Percentiles rank a stretch among this genome's conserved stretches.
Evolutionary conservation across 2,888 invertebrate genomes (phyloP).

Genomic region (Leucania comma): DNA sequence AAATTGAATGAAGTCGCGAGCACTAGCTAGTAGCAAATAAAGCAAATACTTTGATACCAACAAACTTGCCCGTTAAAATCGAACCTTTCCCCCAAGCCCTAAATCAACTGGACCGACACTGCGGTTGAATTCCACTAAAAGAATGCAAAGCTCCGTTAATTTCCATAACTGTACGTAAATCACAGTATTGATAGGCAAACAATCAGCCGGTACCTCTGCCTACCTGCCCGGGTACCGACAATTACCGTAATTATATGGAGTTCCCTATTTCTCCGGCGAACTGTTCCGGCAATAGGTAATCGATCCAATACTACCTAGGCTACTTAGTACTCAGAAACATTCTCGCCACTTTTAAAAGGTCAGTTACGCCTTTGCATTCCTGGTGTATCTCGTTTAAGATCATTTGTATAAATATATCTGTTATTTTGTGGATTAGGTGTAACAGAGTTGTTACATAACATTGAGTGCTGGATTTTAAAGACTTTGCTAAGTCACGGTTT

Average conservation of each 20-base stretch:
- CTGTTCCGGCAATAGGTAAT: constrained; percentile 42
- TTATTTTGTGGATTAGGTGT: constrained; percentile 3
- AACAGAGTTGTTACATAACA: background rate
- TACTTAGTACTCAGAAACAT: constrained; percentile 24
- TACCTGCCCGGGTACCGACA: constrained; percentile 3
- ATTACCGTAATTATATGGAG: constrained; percentile 43
- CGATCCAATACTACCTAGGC: constrained; percentile 27
- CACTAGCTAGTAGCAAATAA: too few relatives aligned
- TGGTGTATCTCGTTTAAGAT: constrained; percentile 34
- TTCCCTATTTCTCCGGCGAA: constrained; percentile 27
- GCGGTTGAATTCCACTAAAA: constrained; percentile 52
- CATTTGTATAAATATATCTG: constrained; percentile 44
- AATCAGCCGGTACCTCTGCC: constrained; percentile 27
- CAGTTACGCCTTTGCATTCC: constrained; percentile 54
- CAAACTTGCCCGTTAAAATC: background rate
- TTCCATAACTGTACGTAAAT: constrained; percentile 53
- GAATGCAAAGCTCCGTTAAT: constrained; percentile 44
- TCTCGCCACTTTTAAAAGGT: constrained; percentile 54
- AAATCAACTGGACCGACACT: constrained; percentile 28
- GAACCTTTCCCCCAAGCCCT: constrained; percentile 23
- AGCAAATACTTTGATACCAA: background rate
- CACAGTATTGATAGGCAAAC: constrained; percentile 52
- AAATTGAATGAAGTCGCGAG: too few relatives aligned
- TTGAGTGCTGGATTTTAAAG: background rate
- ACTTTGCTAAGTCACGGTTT: background rate